phyloP scores from a whole-genome alignment of 2,797 vertebrate genomes.

The Psittacula echo region DNA sequence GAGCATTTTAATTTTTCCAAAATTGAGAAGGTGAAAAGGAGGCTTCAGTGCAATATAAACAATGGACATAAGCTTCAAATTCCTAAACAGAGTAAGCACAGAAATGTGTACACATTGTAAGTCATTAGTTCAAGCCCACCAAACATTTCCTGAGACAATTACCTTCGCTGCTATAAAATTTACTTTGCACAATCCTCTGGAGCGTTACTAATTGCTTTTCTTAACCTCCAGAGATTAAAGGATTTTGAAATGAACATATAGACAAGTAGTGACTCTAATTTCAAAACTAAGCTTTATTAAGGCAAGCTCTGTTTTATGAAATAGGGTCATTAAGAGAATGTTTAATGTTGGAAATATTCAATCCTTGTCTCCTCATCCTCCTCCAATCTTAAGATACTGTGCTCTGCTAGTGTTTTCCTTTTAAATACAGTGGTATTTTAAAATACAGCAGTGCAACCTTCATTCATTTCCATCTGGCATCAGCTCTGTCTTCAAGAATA shows the following conservation, averaged over 20 bases:
- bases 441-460: not conserved
- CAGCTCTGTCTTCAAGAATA: not conserved
- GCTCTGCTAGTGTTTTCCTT: not conserved
- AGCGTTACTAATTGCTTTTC: constrained; percentile 68
- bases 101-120: constrained; percentile 40
- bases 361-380: not conserved
- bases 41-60: not conserved
- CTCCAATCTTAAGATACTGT: not conserved
- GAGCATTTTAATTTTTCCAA: not conserved
- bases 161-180: constrained; percentile 64
- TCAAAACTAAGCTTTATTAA: constrained; percentile 60
- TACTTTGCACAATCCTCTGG: constrained; percentile 59
- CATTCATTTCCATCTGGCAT: constrained; percentile 38
- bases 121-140: constrained; percentile 62
- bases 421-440: not conserved
- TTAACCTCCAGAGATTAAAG: constrained; percentile 71
- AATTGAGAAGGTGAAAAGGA: not conserved
- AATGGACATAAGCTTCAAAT: constrained; percentile 20
- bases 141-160: constrained; percentile 70
- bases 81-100: constrained; percentile 10
- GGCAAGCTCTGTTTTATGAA: constrained; percentile 20
- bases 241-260: constrained; percentile 68
- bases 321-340: constrained; percentile 30
- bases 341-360: constrained; percentile 43
- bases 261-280: constrained; percentile 57